Evolutionary conservation across 2,888 invertebrate species (phyloP), one percentile per base, ranked within the genome.

Genomic region (Magallana nippona): DNA sequence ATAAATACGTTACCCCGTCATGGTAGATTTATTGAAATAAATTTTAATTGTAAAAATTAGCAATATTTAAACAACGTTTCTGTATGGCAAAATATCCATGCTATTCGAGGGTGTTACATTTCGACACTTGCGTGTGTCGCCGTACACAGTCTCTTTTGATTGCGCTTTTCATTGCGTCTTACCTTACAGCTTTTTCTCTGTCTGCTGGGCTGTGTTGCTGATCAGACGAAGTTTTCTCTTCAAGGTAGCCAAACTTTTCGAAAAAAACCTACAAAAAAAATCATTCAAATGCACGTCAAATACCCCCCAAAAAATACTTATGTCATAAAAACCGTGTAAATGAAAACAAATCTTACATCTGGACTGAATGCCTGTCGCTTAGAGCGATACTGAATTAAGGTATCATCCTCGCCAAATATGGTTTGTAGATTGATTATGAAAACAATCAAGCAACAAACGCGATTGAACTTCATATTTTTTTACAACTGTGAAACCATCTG

Each of bases 211-310:
- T 89, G 83, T 91, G 90, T 13, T 87, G 87, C 32, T 82, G 84
- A 3, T 83, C 86, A 1, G 84, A 85, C 32, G 19, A 22, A 0
- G 27, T 56, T n/a, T 19, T 55, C 8, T 89, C 85, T 22, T 89
- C 88, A 55, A 92, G 87, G 86, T 93, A 93, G 17, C 93, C 93
- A 84, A 90, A 92, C 71, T 89, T 86, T 83, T 92, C 92, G 77
- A 93, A 85, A 80, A 91, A 92, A 15, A 56, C 82, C 93, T 93
- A 27, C 19, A 56, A 10, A 79, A 11, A n/a, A 5, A 32, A 10
- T 8, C 2, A 58, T n/a, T 77, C 13, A 22, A 27, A n/a, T 44
- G 44, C 44, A 44, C 44, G 44, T 44, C 3, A 44, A 44, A 44
- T 44, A 44, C 44, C 3, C 44, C 44, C 44, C 10, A 44, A 44